Evolutionary conservation across 2,113 vertebrate genomes (phyloP).

Genomic region (Dolichallabes microphthalmus): DNA sequence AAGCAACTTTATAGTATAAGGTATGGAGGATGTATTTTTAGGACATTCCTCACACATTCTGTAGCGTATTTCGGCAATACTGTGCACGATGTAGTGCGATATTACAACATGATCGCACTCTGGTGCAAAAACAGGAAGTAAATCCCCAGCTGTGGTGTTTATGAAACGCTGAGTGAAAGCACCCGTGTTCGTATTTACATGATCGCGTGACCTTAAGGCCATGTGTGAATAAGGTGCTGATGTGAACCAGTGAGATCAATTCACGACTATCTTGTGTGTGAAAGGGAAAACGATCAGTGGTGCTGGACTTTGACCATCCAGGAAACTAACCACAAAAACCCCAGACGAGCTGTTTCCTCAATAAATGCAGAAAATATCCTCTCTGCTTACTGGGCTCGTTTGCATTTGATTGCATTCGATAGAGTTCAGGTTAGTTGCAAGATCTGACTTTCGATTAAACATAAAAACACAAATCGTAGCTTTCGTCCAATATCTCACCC

Average conservation of each 20-base stretch:
- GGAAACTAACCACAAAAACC: background rate
- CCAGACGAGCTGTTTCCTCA: background rate
- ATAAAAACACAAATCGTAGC: background rate
- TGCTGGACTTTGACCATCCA: background rate
- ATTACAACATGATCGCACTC: background rate
- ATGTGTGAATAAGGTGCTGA: background rate
- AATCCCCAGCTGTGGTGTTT: slow-evolving; percentile 18
- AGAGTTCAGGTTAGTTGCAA: background rate
- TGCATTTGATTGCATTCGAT: background rate
- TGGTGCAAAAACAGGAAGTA: background rate
- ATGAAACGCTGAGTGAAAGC: background rate
- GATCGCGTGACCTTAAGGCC: background rate
- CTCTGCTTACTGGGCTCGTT: background rate
- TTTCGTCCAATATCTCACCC: background rate
- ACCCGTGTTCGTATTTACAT: background rate
- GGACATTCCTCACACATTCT: too few relatives aligned
- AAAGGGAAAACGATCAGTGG: background rate
- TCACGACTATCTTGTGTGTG: background rate
- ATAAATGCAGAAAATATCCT: background rate
- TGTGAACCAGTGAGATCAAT: background rate
- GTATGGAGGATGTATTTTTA: background rate
- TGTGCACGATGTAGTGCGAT: background rate
- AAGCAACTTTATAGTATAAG: background rate
- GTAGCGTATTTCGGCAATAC: background rate
- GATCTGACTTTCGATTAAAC: background rate